These are phyloP conservation scores for Carcinoscorpius rotundicauda DNA, from an alignment of 1,140 invertebrate genomes.

Conservation along the genomic window DNA sequence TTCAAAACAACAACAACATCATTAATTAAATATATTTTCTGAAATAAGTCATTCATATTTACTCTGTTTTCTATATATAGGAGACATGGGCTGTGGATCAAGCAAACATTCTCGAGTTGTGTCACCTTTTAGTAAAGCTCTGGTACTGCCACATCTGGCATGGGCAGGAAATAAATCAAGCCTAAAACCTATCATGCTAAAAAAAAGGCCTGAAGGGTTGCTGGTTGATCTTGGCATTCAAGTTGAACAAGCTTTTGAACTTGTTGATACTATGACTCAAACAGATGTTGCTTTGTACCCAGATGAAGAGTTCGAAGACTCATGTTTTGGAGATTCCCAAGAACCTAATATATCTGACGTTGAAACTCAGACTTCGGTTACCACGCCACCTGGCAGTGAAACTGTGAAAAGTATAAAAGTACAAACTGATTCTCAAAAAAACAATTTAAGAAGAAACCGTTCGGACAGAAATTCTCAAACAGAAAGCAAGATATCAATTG, in stretches of 20 bases:
- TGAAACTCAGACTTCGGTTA: slow-evolving; percentile 15
- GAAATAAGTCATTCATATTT: too few relatives aligned
- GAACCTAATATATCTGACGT: slow-evolving; percentile 18
- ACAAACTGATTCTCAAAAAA: slow-evolving; percentile 17
- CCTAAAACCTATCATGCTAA: too few relatives aligned
- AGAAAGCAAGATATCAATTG: slow-evolving; percentile 17
- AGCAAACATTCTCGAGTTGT: slow-evolving; percentile 16
- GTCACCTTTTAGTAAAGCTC: slow-evolving; percentile 19
- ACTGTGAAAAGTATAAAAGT: slow-evolving; percentile 19
- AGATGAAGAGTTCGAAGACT: slow-evolving; percentile 14
- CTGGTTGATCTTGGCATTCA: background rate
- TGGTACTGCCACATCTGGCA: slow-evolving; percentile 5
- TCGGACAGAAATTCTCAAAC: slow-evolving; percentile 5
- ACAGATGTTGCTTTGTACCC: slow-evolving; percentile 15
- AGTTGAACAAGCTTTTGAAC: slow-evolving; percentile 12
- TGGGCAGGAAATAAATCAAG: slow-evolving; percentile 9
- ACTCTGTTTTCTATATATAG: too few relatives aligned
- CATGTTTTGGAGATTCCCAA: slow-evolving; percentile 9
- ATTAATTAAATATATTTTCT: too few relatives aligned
- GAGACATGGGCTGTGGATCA: slow-evolving; percentile 18
- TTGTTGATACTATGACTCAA: slow-evolving; percentile 14
- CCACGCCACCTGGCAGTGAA: slow-evolving; percentile 6
- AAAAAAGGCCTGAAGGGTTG: too few relatives aligned
- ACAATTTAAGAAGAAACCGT: slow-evolving; percentile 11
- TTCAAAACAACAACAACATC: too few relatives aligned